Evolutionary conservation across 2,888 invertebrate species (phyloP).

Genomic region (Leptopilina myrica): DNA sequence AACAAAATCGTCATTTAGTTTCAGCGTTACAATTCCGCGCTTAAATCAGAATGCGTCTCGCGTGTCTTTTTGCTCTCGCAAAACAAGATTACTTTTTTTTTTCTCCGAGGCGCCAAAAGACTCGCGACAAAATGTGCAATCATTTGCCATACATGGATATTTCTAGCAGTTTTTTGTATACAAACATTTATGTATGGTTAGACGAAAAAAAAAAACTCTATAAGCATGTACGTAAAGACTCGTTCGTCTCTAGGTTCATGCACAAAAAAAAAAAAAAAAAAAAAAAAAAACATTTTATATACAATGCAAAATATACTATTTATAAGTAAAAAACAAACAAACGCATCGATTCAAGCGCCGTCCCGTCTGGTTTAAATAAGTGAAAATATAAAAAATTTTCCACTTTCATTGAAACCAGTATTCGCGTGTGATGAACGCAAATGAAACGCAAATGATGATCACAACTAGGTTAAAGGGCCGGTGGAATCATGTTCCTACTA

Average conservation of each 20-base stretch:
- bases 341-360: constrained; percentile 26
- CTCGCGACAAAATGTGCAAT: constrained; percentile 41
- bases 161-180: constrained; percentile 18
- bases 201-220: neutral
- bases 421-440: neutral
- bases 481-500: constrained; percentile 77
- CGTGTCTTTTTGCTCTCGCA: constrained; percentile 60
- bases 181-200: constrained; percentile 18
- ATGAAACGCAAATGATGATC: constrained; percentile 57
- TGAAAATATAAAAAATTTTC: neutral
- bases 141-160: constrained; percentile 22
- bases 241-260: neutral
- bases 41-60: constrained; percentile 47
- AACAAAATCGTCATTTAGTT: constrained; percentile 63
- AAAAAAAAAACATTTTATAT: constrained; percentile 5
- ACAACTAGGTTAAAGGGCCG: constrained; percentile 70
- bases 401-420: neutral
- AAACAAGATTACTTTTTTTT: constrained; percentile 63
- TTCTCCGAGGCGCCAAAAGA: constrained; percentile 64
- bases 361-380: neutral
- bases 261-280: neutral
- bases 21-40: constrained; percentile 48
- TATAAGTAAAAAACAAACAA: neutral
- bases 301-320: constrained; percentile 10
- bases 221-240: constrained; percentile 1